A percentile compares a stretch with the other conserved stretches of the same genome.
phyloP scores from a whole-genome alignment of 2,113 vertebrate genomes.

The Lonchura striata region DNA sequence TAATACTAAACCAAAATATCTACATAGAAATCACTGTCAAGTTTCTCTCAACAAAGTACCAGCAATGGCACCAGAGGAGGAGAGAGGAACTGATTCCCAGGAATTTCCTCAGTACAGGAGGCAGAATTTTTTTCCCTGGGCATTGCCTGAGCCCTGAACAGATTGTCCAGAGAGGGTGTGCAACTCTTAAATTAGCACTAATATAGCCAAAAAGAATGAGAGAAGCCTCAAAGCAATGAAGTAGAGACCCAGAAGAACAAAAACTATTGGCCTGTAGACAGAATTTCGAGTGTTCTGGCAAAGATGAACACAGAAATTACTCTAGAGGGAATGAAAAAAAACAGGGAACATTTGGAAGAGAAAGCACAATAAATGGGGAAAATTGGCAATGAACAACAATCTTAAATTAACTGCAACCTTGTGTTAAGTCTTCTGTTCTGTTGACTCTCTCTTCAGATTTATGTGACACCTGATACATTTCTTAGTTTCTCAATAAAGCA shows the following conservation, averaged over 20 bases:
- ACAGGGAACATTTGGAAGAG: constrained; percentile 27
- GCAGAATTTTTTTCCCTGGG: neutral
- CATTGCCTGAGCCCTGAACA: neutral
- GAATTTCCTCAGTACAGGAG: neutral
- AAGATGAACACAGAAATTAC: neutral
- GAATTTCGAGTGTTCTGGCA: constrained; percentile 22
- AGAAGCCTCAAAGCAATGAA: neutral
- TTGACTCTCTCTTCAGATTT: constrained; percentile 13
- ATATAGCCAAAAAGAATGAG: neutral
- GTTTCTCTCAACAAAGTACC: neutral
- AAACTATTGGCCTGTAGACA: neutral
- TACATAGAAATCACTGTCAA: neutral
- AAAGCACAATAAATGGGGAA: constrained; percentile 24
- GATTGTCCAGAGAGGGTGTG: neutral
- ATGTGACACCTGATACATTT: neutral
- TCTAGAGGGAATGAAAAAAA: neutral
- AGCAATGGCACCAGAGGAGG: neutral
- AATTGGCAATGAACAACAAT: neutral
- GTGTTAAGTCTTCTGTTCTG: neutral
- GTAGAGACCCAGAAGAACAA: neutral
- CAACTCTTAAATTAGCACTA: neutral
- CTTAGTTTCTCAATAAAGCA: neutral
- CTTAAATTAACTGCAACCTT: constrained; percentile 18
- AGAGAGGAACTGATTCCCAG: neutral
- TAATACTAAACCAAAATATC: neutral